Evolutionary conservation across 1,140 invertebrate species (phyloP).

Genomic region (Aphaenogaster rudis): DNA sequence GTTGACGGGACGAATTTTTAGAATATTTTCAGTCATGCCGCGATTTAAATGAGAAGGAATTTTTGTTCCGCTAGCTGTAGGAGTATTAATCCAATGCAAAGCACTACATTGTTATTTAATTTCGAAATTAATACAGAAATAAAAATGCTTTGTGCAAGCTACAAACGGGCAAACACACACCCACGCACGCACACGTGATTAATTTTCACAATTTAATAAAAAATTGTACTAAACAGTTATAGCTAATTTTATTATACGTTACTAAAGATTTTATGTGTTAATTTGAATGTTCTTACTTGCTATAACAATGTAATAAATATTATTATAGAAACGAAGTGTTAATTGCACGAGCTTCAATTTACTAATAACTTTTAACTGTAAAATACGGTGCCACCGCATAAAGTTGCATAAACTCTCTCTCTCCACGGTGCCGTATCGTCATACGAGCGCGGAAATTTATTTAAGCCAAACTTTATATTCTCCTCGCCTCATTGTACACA

Average conservation of each 20-base stretch:
- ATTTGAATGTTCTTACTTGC: not conserved
- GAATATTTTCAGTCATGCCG: constrained; percentile 38
- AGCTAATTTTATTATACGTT: not conserved
- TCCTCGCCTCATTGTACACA: constrained; percentile 59
- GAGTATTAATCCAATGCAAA: constrained; percentile 1
- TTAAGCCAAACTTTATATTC: constrained; percentile 61
- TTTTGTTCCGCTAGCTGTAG: not conserved
- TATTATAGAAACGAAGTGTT: not conserved
- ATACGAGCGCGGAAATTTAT: constrained; percentile 48
- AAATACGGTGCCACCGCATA: not conserved
- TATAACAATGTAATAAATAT: not conserved
- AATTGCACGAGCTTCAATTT: not conserved
- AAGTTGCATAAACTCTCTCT: constrained; percentile 50
- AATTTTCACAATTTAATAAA: not conserved
- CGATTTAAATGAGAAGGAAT: constrained; percentile 9
- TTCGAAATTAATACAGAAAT: not conserved
- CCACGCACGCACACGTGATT: too few species aligned
- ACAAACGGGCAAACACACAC: not conserved
- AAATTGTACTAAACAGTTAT: not conserved
- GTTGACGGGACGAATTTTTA: constrained; percentile 46
- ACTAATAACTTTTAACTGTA: not conserved
- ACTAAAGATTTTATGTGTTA: not conserved
- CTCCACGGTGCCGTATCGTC: not conserved
- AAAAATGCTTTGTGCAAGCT: not conserved
- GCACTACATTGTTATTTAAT: not conserved